Evolutionary conservation across 2,888 invertebrate species (phyloP).

Genomic region (Oligia strigilis): DNA sequence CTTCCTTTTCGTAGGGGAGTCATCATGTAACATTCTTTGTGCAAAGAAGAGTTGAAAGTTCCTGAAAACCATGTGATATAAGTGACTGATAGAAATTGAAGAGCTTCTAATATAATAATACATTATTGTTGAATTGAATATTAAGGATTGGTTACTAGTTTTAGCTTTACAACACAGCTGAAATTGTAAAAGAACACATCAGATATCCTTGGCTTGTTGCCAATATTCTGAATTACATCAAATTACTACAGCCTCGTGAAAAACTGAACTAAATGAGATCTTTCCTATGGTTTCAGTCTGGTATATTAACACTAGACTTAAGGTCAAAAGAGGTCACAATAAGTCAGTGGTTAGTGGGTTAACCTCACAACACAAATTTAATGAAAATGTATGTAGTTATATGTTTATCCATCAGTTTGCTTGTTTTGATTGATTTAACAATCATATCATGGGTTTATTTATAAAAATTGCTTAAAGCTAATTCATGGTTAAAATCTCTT

Average conservation of each 20-base stretch:
- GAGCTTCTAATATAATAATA: background rate
- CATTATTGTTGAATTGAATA: constrained; percentile 5
- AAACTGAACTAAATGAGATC: constrained; percentile 15
- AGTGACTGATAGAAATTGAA: constrained; percentile 2
- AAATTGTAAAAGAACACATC: constrained; percentile 34
- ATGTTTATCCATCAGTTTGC: background rate
- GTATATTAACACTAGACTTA: constrained; percentile 9
- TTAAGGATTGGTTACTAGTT: constrained; percentile 3
- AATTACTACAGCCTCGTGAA: constrained; percentile 37
- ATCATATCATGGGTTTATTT: background rate
- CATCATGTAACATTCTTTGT: constrained; percentile 92
- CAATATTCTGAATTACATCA: constrained; percentile 39
- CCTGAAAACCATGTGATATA: constrained; percentile 82
- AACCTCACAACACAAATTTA: background rate
- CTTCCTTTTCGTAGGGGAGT: constrained; percentile 89
- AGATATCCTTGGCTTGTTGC: constrained; percentile 43
- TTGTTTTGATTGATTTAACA: background rate
- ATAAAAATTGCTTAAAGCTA: background rate
- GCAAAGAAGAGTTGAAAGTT: constrained; percentile 94
- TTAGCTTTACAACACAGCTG: constrained; percentile 24
- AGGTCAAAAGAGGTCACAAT: constrained; percentile 33
- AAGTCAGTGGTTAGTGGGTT: background rate
- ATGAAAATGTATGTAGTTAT: constrained; percentile 5
- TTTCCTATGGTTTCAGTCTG: constrained; percentile 33
- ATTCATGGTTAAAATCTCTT: background rate